These are phyloP conservation scores for Oscheius sp. DNA, from an alignment of 2,888 invertebrate species.

Conservation along the genomic window DNA sequence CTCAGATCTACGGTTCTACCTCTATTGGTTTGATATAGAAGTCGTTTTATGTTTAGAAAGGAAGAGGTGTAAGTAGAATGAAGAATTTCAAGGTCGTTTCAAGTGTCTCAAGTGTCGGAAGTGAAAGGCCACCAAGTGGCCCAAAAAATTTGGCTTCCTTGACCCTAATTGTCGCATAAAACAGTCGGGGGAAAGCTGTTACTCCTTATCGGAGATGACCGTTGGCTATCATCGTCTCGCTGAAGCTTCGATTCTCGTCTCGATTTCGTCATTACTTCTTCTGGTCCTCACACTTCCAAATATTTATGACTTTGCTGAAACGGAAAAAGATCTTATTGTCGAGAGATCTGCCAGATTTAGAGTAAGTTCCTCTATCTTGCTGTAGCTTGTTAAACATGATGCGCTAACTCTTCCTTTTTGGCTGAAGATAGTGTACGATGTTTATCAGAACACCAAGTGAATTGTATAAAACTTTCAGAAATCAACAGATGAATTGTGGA, in stretches of 20 bases:
- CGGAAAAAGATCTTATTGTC: conserved; percentile 21
- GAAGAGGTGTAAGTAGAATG: no score
- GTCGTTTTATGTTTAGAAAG: not conserved
- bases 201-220: not conserved
- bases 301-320: conserved; percentile 16
- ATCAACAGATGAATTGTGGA: conserved; percentile 14
- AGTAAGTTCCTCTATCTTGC: conserved; percentile 22
- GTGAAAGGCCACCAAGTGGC: not conserved
- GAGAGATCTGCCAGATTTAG: conserved; percentile 28
- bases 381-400: not conserved
- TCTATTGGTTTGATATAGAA: conserved; percentile 5
- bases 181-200: not conserved
- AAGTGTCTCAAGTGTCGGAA: not conserved
- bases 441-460: not conserved
- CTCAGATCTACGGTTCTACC: conserved; percentile 21
- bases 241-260: conserved; percentile 29
- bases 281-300: conserved; percentile 35
- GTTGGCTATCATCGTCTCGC: conserved; percentile 32
- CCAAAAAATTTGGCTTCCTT: conserved; percentile 7
- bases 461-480: not conserved
- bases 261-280: conserved; percentile 25
- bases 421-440: conserved; percentile 18
- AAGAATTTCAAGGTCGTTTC: no score
- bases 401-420: conserved; percentile 3
- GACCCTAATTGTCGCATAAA: conserved; percentile 21